Evolutionary conservation across 92 coral and sea anemone species (phyloP), one percentile per base, ranked within the genome.

Genomic region (Porites rus): DNA sequence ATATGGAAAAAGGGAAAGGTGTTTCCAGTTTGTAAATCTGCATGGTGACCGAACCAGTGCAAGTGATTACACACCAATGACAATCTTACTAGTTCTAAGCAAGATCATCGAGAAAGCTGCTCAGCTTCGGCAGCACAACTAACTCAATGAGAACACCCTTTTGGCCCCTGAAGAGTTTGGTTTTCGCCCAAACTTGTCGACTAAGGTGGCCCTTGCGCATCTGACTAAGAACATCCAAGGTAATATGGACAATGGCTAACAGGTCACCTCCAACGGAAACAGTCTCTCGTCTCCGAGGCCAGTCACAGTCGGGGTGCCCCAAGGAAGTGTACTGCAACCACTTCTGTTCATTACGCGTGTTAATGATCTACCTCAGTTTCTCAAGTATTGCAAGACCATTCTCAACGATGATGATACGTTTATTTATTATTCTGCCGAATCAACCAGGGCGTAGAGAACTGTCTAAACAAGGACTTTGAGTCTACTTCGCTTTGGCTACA

Each of bases 1-100:
- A 73, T 76, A 63, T 69, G 84, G 77, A 86, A 86, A 77, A 74
- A 54, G 84, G 89, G 89, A 65, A 86, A 77, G 81, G 89, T 86
- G 64, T 75, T 81, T 77, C 83, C 84, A 69, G 53, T 76, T 10
- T 86, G 77, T 64, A 86, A 77, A 24, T 74, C 81, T 75, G 83
- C 31, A 28, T 28, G 31, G 83, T 38, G 79, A 75, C 66, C 83
- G 88, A 74, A 74, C 43, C 24, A 81, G 64, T 63, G 65, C 59
- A 66, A 77, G 63, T 86, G 78, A 86, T 58, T 77, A 86, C 63
- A 51, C 78, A 16, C 84, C 84, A 65, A 77, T 86, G 69, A 85
- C 69, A 19, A 71, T 75, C 10, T 52, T 85, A 58, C 88, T 75
- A 80, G 21, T 80, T 79, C 4, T 79, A 85, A 76, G 78, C 13